Evolutionary conservation across 2,888 invertebrate genomes (phyloP).

Genomic region (Chrysodeixis includens): DNA sequence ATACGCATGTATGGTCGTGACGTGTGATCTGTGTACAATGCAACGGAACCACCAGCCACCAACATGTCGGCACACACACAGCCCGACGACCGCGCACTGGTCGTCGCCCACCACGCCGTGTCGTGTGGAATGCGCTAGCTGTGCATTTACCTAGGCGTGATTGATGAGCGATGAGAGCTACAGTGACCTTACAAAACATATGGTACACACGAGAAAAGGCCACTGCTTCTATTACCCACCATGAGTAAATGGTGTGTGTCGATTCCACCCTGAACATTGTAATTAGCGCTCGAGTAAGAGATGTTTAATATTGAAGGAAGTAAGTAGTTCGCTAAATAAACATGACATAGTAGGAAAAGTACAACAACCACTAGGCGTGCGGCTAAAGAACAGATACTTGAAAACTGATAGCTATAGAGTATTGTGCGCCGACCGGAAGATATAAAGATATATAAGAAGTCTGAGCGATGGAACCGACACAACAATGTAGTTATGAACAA

Average conservation of each 20-base stretch:
- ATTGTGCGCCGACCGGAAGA: not conserved
- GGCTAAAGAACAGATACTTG: not conserved
- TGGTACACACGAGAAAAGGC: constrained; percentile 48
- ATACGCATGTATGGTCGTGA: constrained; percentile 49
- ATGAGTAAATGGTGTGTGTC: constrained; percentile 58
- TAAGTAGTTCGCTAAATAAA: not conserved
- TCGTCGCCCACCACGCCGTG: constrained; percentile 18
- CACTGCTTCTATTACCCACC: constrained; percentile 57
- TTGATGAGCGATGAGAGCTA: constrained; percentile 66
- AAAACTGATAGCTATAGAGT: constrained; percentile 5
- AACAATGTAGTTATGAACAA: constrained; percentile 50
- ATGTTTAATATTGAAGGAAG: constrained; percentile 6
- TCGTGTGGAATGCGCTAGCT: constrained; percentile 67
- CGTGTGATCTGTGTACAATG: constrained; percentile 44
- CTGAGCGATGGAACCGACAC: constrained; percentile 56
- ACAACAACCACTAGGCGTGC: constrained; percentile 8
- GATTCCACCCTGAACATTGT: constrained; percentile 63
- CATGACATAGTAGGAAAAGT: constrained; percentile 2
- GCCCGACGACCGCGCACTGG: constrained; percentile 13
- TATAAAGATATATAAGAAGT: constrained; percentile 39
- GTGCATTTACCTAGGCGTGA: constrained; percentile 75
- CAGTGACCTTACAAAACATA: constrained; percentile 58
- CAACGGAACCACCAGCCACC: constrained; percentile 29
- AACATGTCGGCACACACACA: constrained; percentile 34
- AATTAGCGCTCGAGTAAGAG: constrained; percentile 21